These are phyloP conservation scores for Acestrorhynchus altus DNA, from an alignment of 2,797 vertebrate species.

Conservation along the genomic window DNA sequence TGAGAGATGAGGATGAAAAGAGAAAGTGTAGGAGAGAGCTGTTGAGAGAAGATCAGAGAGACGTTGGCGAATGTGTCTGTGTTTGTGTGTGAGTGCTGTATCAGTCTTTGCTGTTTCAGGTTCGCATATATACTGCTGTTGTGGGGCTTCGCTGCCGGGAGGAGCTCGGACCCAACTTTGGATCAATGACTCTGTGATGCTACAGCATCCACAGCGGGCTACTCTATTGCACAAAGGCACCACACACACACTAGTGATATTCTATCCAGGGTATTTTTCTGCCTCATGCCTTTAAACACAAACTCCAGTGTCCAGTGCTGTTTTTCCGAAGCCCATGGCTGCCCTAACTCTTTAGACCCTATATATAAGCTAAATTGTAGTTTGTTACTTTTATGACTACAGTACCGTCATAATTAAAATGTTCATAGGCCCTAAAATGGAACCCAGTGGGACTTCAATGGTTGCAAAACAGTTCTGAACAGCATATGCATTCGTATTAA, in stretches of 20 bases:
- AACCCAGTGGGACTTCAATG: too few relatives aligned
- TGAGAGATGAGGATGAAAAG: slow-evolving; percentile 1
- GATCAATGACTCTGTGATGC: slow-evolving; percentile 2
- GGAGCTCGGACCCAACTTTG: neutral
- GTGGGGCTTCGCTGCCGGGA: neutral
- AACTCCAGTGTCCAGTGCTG: neutral
- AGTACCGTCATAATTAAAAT: too few relatives aligned
- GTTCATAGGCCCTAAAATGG: too few relatives aligned
- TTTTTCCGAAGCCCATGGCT: neutral
- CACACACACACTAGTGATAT: neutral
- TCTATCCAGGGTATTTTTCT: neutral
- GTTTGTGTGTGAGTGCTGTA: neutral
- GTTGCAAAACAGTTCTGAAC: too few relatives aligned
- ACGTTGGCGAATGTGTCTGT: neutral
- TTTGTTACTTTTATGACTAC: too few relatives aligned
- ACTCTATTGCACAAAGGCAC: neutral
- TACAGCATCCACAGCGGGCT: neutral
- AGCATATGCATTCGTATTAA: too few relatives aligned
- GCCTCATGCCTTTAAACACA: neutral
- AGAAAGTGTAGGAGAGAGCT: neutral
- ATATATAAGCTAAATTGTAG: too few relatives aligned
- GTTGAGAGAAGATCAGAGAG: neutral
- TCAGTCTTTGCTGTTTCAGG: slow-evolving; percentile 11
- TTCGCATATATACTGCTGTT: neutral
- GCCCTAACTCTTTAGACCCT: too few relatives aligned